Base-by-base conservation (phyloP, 2,888 invertebrate species). In the Coleophora flavipennella region DNA sequence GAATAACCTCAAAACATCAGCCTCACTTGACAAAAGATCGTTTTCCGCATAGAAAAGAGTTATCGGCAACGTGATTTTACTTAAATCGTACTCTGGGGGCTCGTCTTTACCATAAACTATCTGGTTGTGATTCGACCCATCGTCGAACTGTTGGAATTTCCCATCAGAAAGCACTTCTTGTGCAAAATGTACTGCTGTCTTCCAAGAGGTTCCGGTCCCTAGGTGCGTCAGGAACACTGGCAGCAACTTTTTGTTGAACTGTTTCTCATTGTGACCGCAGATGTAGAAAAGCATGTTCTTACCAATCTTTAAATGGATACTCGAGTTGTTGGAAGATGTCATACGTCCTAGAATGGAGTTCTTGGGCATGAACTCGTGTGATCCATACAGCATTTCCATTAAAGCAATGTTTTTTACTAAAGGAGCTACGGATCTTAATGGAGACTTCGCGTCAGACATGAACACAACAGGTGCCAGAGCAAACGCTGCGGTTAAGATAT, bases 151-250 rank as follows among this genome's bases (percentile, higher is more conserved):
- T 54, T 87, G 87, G 57, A 92, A 92, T 48, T 77, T 85, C 7
- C 85, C 83, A 20, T 60, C 55, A 1, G 74, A 73, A 2, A 66
- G 43, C 0, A 90, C 77, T 62, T 86, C 86, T 61, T 91, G 90
- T 0, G 87, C 86, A 51, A 86, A 91, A 61, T 95, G 94, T 1
- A 90, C 70, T 0, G 91, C 62, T 3, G 92, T 90, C 68, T 91
- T 91, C 48, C 90, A 88, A 0, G 94, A 93, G 0, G 91, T 88
- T 0, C 93, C 93, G 0, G 92, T 91, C 0, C 93, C 93, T 3
- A 88, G 76, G 53, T 92, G 91, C 12, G 85, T 75, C 34, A 92
- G 57, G 50, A 94, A 90, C 0, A 89, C 79, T 0, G 92, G 91
- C n/a, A 94, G 55, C 25, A 92, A 62, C 3, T 86, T 85, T 84